phyloP scores from a whole-genome alignment of 2,797 vertebrate species.

The Takifugu ocellatus region DNA sequence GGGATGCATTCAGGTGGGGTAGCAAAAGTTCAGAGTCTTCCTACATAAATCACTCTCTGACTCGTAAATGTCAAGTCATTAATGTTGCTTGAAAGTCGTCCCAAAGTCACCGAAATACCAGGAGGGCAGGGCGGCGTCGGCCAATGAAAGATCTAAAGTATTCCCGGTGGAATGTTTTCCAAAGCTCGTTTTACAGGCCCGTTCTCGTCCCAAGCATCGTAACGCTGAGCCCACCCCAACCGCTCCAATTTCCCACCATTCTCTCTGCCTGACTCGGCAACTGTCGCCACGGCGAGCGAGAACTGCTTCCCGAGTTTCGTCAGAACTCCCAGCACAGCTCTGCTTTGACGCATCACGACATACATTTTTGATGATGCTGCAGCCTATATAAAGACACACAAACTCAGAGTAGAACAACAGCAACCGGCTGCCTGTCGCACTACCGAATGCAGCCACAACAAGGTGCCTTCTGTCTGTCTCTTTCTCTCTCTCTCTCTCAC shows the following conservation, averaged over 20 bases:
- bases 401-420: neutral
- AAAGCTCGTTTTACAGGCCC: too few relatives aligned
- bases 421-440: neutral
- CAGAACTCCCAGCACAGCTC: too few relatives aligned
- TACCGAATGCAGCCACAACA: neutral
- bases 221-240: too few relatives aligned
- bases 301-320: too few relatives aligned
- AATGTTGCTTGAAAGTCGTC: conserved; percentile 11
- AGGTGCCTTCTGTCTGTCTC: neutral
- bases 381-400: conserved; percentile 7
- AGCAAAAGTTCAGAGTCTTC: conserved; percentile 19
- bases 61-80: conserved; percentile 10
- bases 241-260: neutral
- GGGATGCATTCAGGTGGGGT: conserved; percentile 22
- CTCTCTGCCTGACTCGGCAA: neutral
- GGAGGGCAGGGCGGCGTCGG: conserved; percentile 1
- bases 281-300: neutral
- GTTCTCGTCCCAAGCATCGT: too few relatives aligned
- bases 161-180: too few relatives aligned
- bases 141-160: too few relatives aligned
- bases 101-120: conserved; percentile 1
- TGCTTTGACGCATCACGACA: too few relatives aligned
- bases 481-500: neutral
- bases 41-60: conserved; percentile 17
- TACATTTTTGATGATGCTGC: too few relatives aligned